Evolutionary conservation across 2,113 vertebrate genomes (phyloP).

Genomic region (Irena cyanogastra): DNA sequence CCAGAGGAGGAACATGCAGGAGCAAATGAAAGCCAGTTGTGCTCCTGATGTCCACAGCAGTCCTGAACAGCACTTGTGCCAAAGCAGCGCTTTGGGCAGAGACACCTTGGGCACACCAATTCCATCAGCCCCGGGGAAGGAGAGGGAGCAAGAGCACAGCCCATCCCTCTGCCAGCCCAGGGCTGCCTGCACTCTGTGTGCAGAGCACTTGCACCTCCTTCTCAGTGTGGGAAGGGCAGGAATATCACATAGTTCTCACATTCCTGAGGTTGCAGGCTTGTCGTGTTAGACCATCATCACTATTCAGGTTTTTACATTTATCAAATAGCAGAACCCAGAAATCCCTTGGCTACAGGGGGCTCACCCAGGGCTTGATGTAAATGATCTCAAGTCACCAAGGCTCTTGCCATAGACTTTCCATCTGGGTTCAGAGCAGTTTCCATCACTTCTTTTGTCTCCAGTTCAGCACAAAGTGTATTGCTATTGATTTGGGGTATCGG

Average conservation of each 20-base stretch:
- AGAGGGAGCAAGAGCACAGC: background rate
- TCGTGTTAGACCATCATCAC: background rate
- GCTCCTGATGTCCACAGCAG: background rate
- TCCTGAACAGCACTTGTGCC: background rate
- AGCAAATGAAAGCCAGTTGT: background rate
- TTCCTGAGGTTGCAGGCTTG: background rate
- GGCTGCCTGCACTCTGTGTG: background rate
- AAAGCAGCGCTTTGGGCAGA: background rate
- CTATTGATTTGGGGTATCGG: background rate
- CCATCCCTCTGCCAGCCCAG: accelerated
- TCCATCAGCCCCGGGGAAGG: background rate
- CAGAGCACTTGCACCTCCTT: background rate
- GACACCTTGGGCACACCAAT: background rate
- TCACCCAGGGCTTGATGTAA: background rate
- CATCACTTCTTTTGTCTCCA: background rate
- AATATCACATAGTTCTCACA: background rate
- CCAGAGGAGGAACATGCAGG: background rate
- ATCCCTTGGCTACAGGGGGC: background rate
- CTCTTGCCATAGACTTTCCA: background rate
- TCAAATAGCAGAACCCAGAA: background rate
- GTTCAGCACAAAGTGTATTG: background rate
- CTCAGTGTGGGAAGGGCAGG: background rate
- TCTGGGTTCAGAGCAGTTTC: background rate
- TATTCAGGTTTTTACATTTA: background rate
- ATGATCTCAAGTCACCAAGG: background rate